phyloP scores from a whole-genome alignment of 2,888 invertebrate genomes.

The Terebella lapidaria region DNA sequence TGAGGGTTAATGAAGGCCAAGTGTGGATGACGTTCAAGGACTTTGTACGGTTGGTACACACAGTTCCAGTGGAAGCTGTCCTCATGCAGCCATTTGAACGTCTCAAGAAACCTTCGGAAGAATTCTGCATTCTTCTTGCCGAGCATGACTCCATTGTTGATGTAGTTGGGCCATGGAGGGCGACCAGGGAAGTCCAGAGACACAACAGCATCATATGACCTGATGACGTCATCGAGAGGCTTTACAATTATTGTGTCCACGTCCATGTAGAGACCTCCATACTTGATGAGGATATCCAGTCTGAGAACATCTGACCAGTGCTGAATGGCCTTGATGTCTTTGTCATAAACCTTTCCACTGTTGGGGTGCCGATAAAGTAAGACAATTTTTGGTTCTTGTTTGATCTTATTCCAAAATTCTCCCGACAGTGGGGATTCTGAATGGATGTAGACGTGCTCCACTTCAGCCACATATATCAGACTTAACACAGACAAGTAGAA shows the following conservation, averaged over 20 bases:
- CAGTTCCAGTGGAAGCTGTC: constrained; percentile 22
- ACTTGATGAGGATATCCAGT: constrained; percentile 39
- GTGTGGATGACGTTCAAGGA: constrained; percentile 31
- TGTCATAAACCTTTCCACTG: neutral
- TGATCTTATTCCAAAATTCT: constrained; percentile 8
- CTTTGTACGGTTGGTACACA: constrained; percentile 23
- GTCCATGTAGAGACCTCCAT: constrained; percentile 47
- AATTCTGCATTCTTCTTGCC: constrained; percentile 24
- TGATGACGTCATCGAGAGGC: constrained; percentile 26
- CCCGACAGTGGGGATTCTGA: constrained; percentile 29
- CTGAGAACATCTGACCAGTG: constrained; percentile 41
- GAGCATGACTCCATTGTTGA: constrained; percentile 23
- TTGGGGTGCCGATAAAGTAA: neutral
- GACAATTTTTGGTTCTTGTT: neutral
- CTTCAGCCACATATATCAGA: constrained; percentile 33
- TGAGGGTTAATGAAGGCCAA: constrained; percentile 31
- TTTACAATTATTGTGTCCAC: constrained; percentile 42
- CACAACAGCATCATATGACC: constrained; percentile 34
- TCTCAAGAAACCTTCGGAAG: constrained; percentile 22
- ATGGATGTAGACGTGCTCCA: constrained; percentile 38
- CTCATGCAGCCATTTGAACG: constrained; percentile 20
- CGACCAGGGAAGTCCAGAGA: constrained; percentile 36
- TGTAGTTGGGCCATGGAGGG: constrained; percentile 17
- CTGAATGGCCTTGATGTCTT: constrained; percentile 26
- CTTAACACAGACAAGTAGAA: constrained; percentile 42